These are phyloP conservation scores for Macropus fuliginosus DNA, from an alignment of 2,797 vertebrate species.

Conservation along the genomic window DNA sequence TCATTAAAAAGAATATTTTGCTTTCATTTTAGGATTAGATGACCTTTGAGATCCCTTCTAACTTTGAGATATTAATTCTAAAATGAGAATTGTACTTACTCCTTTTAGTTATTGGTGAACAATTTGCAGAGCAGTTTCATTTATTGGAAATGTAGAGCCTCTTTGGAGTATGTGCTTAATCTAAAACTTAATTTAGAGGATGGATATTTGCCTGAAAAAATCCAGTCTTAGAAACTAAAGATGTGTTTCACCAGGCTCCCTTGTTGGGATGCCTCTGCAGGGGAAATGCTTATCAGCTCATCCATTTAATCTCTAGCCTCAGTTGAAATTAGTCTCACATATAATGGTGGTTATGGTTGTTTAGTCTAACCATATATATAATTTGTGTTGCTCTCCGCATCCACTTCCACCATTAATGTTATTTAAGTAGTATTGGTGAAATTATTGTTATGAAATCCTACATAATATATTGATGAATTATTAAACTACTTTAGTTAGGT, in stretches of 20 bases:
- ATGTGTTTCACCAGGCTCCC: not conserved
- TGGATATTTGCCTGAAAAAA: not conserved
- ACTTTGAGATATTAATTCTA: slow-evolving; percentile 2
- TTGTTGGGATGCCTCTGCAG: not conserved
- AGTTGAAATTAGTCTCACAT: not conserved
- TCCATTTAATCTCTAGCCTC: not conserved
- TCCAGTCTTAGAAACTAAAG: not conserved
- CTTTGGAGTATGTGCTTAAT: not conserved
- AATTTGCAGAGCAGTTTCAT: not conserved
- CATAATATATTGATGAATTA: slow-evolving; percentile 62
- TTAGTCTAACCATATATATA: not conserved
- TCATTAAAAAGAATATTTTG: not conserved
- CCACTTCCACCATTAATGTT: slow-evolving; percentile 22
- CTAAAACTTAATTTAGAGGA: not conserved
- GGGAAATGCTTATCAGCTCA: not conserved
- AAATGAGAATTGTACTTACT: not conserved
- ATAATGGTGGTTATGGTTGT: not conserved
- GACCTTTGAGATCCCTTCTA: not conserved
- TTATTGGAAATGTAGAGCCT: not conserved
- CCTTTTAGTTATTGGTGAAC: not conserved
- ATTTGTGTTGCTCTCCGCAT: not conserved
- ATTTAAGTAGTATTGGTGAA: slow-evolving; percentile 56
- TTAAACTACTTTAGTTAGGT: slow-evolving; percentile 61
- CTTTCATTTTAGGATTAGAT: not conserved
- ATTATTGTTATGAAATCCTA: slow-evolving; percentile 33